Evolutionary conservation across 2,113 vertebrate species (phyloP), one percentile per base, ranked within the genome.

Genomic region (Bostrychus sinensis): DNA sequence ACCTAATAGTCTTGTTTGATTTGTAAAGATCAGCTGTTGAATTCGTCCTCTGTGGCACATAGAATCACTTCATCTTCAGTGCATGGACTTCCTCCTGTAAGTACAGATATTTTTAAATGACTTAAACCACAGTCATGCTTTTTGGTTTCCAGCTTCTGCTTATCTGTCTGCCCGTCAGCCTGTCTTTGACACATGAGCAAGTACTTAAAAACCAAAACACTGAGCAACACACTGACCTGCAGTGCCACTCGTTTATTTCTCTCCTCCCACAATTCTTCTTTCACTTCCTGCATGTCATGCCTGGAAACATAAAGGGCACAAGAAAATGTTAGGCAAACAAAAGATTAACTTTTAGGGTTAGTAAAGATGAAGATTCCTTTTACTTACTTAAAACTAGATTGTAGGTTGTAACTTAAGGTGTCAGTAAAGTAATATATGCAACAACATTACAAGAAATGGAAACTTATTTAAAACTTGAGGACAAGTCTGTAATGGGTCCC

Each of bases 261-360:
- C 67, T 93, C 91, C 0, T 84, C 84, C 37, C 3, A 65, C 72
- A 93, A 71, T 79, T 91, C 91, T n/a, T 89, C 83, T 86, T 86
- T 93, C 69, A 93, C 60, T 70, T 93, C 90, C 80, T 91, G 70
- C 19, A 93, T 89, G 80, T 93, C 92, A 66, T 6, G 86, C 6
- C 92, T 93, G 74, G 11, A 64, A 66, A 72, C 10, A 78, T 62
- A 72, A 62, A 20, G 17, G 46, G 17, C 5, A 59, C 32, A 25
- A 43, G 72, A 46, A 23, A 23, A 41, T 41, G 38, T 41, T 42
- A 19, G 1, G 19, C n/a, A 17, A 42, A 19, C 7, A 34, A 7
- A 34, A n/a, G n/a, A 10, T 34, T 7, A 6, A 34, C 3, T 34
- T 34, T 34, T n/a, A n/a, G n/a, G n/a, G n/a, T n/a, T n/a, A n/a